These are phyloP conservation scores for Luffia ferchaultella DNA, from an alignment of 2,888 invertebrate genomes.

Conservation along the genomic window DNA sequence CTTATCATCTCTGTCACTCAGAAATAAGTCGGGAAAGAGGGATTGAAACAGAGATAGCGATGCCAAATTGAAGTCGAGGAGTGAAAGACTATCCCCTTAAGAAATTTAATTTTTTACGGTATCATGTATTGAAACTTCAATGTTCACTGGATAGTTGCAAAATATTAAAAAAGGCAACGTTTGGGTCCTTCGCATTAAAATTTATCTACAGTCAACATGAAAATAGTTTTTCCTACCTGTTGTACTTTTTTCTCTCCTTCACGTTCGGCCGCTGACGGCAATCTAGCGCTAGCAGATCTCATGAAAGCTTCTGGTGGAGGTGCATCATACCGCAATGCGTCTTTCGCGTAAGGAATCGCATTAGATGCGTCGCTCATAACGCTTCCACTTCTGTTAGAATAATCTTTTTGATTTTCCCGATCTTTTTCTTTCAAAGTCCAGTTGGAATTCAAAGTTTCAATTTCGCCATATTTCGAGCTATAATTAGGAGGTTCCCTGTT, in stretches of 20 bases:
- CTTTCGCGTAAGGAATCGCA: slow-evolving; percentile 43
- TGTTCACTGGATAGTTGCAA: too few relatives aligned
- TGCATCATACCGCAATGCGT: slow-evolving; percentile 34
- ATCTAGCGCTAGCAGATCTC: slow-evolving; percentile 83
- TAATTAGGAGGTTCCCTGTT: slow-evolving; percentile 35
- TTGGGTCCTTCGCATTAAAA: too few relatives aligned
- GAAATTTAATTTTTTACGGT: too few relatives aligned
- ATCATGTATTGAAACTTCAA: too few relatives aligned
- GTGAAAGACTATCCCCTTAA: too few relatives aligned
- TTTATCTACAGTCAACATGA: neutral
- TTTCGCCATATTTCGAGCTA: slow-evolving; percentile 42
- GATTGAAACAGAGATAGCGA: too few relatives aligned
- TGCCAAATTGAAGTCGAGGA: too few relatives aligned
- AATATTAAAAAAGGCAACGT: too few relatives aligned
- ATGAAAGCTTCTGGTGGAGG: slow-evolving; percentile 69
- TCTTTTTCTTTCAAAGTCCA: slow-evolving; percentile 59
- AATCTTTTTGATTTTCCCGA: slow-evolving; percentile 43
- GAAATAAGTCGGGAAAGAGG: too few relatives aligned
- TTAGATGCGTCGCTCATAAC: slow-evolving; percentile 58
- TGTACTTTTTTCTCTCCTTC: slow-evolving; percentile 81
- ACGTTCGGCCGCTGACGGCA: slow-evolving; percentile 66
- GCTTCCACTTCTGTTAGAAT: slow-evolving; percentile 52
- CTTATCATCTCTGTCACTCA: too few relatives aligned
- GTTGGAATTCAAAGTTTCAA: slow-evolving; percentile 50
- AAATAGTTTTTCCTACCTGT: slow-evolving; percentile 52